These are phyloP conservation scores for Etheostoma perlongum DNA, from an alignment of 2,797 vertebrate genomes.

Conservation along the genomic window DNA sequence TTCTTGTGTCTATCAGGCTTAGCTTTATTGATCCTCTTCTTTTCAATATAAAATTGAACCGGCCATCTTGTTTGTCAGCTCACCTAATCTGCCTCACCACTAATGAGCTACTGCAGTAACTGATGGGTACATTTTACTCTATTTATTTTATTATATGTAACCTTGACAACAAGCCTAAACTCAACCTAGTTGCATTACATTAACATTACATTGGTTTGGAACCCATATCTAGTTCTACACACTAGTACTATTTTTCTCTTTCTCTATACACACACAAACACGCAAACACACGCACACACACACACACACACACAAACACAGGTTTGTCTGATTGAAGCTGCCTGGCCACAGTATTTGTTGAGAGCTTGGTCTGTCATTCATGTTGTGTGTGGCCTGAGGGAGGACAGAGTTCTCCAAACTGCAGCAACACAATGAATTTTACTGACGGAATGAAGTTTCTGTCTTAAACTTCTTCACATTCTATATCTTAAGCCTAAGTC, in stretches of 20 bases:
- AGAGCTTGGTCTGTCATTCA: conserved; percentile 46
- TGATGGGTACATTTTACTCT: conserved; percentile 4
- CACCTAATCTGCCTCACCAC: conserved; percentile 42
- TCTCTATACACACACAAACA: neutral
- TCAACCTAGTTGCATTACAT: conserved; percentile 17
- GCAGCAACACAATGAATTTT: conserved; percentile 47
- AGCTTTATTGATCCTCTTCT: conserved; percentile 62
- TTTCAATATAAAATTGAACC: conserved; percentile 49
- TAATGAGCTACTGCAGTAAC: conserved; percentile 59
- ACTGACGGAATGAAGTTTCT: conserved; percentile 37
- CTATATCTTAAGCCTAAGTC: conserved; percentile 12
- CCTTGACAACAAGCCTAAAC: conserved; percentile 29
- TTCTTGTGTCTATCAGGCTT: conserved; percentile 44
- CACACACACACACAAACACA: conserved; percentile 17
- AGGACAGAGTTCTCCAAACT: conserved; percentile 35
- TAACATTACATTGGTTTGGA: neutral
- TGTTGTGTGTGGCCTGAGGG: conserved; percentile 44
- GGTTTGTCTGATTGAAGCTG: conserved; percentile 34
- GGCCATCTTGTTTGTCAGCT: conserved; percentile 40
- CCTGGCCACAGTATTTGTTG: conserved; percentile 48
- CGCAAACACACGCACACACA: neutral
- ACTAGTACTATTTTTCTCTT: neutral
- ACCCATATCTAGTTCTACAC: neutral
- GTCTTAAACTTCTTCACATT: conserved; percentile 39
- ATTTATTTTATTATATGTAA: neutral